Evolutionary conservation across 2,797 vertebrate species (phyloP).

Genomic region (Dromococcyx pavoninus): DNA sequence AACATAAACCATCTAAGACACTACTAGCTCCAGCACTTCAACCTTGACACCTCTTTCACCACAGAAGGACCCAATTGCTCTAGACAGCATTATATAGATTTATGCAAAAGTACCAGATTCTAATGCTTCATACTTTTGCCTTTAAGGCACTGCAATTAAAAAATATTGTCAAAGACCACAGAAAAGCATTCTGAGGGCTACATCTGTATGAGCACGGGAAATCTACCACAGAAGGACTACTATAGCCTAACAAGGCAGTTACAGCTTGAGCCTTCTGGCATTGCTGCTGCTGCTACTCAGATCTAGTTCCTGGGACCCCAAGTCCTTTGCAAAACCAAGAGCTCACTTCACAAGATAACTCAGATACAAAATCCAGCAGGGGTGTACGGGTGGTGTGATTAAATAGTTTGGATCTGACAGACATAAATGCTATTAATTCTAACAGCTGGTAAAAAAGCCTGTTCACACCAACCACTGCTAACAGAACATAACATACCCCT

Average conservation of each 20-base stretch:
- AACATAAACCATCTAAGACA: not conserved
- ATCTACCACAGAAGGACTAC: not conserved
- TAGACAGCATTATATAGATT: accelerated
- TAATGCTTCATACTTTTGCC: not conserved
- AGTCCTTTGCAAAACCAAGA: not conserved
- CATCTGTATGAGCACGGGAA: not conserved
- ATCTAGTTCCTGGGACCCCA: accelerated
- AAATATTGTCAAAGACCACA: not conserved
- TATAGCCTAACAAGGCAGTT: not conserved
- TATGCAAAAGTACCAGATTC: not conserved
- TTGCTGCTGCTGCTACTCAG: accelerated
- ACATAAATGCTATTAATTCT: not conserved
- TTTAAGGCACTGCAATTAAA: not conserved
- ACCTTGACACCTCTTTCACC: not conserved
- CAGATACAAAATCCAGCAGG: not conserved
- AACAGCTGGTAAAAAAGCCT: not conserved
- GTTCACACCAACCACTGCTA: not conserved
- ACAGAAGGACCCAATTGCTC: not conserved
- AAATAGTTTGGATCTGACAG: not conserved
- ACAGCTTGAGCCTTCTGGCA: accelerated
- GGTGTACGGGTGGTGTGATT: too few species aligned
- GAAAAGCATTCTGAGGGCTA: not conserved
- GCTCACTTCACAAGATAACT: not conserved
- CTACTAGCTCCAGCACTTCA: not conserved
- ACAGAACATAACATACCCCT: not conserved